Base-by-base conservation (phyloP, 30 jellyfish, hydroid and myxozoan species). In the Pseudorhiza aurosa region DNA sequence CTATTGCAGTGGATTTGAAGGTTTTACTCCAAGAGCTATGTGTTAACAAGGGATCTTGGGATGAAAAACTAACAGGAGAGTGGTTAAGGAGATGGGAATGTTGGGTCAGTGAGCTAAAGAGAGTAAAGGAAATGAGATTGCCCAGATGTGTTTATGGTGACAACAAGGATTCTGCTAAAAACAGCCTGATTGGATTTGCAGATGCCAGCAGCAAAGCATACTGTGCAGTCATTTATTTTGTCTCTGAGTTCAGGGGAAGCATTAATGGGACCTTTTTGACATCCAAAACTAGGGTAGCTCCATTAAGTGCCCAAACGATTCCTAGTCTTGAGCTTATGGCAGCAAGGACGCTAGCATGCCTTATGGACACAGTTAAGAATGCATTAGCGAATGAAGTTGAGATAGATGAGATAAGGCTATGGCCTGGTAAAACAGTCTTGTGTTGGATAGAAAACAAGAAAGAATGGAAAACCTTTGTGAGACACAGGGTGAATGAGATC, bases 1-100 rank as follows among this genome's bases (percentile, higher is more conserved):
- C 72, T 4, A 28, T 80, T 37, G 28, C 80, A 11, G 40, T 65
- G 8, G 63, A 72, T 27, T 36, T 85, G 14, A 85, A 75, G 28
- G 36, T 64, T 17, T 27, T 85, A 1, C 62, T 85, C 42, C 93
- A 87, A 58, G 71, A 59, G 49, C 56, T 88, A 42, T 88, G 97
- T 49, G 64, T 57, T 10, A 73, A 77, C 4, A 76, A 76, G 35
- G 15, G 51, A 35, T 78, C 58, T 2, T 76, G 88, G 92, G 96
- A 87, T 44, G 86, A 85, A 28, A 72, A 30, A 25, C 49, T 73
- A 19, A 14, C 27, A 21, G 85, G 73, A 15, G 85, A 71, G 15
- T 46, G 46, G 43, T 70, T 47, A 11, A 43, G 47, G 46, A 70
- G 74, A 46, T 70, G 9, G 17, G 46, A 75, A 11, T 8, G 21